These are phyloP conservation scores for Phoebastria nigripes DNA, from an alignment of 2,797 vertebrate species.

Conservation along the genomic window DNA sequence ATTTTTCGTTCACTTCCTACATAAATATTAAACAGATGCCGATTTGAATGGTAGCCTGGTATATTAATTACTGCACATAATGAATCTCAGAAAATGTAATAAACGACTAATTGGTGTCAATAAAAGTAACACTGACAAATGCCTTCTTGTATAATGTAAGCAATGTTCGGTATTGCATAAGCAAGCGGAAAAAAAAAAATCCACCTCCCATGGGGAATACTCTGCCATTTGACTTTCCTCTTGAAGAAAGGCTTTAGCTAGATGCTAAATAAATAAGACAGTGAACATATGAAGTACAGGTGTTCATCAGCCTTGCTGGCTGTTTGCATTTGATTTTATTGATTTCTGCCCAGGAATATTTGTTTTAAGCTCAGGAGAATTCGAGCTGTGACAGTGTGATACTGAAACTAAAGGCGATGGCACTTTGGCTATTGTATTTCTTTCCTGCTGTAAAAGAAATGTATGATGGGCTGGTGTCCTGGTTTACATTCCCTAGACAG, in stretches of 20 bases:
- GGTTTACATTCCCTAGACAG: background rate
- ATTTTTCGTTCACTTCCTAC: background rate
- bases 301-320: background rate
- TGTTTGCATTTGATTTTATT: background rate
- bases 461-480: fast-evolving
- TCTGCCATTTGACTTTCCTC: background rate
- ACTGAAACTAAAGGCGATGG: background rate
- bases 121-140: conserved; percentile 33
- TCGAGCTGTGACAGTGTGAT: background rate
- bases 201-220: background rate
- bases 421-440: background rate
- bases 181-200: background rate
- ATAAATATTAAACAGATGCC: background rate
- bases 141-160: background rate
- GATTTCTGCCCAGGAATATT: background rate
- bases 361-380: background rate
- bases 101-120: conserved; percentile 33
- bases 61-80: conserved; percentile 39
- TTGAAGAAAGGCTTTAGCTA: background rate
- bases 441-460: background rate
- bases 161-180: fast-evolving
- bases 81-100: conserved; percentile 9
- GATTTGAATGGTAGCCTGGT: background rate
- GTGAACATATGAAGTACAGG: background rate
- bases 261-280: background rate